Evolutionary conservation across 1,140 invertebrate genomes (phyloP).

Genomic region (Lepeophtheirus salmonis): DNA sequence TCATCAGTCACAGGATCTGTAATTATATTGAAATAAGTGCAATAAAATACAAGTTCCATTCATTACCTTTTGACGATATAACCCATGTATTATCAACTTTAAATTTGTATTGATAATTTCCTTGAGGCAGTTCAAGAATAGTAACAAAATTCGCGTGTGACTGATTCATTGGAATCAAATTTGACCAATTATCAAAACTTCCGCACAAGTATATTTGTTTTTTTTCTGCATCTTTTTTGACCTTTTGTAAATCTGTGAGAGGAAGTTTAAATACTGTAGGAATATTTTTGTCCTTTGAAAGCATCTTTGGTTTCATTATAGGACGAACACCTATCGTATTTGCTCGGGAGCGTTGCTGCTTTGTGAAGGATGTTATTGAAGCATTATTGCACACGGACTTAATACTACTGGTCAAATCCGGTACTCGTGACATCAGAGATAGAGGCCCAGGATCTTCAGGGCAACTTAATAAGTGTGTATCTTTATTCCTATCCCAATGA

Average conservation of each 20-base stretch:
- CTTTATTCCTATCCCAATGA: background rate
- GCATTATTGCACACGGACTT: background rate
- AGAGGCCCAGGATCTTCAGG: no score
- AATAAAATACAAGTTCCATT: background rate
- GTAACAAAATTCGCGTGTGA: conserved; percentile 62
- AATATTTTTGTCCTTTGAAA: background rate
- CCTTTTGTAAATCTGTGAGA: background rate
- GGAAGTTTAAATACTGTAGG: background rate
- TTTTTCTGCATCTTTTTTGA: background rate
- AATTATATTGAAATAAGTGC: background rate
- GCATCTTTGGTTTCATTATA: background rate
- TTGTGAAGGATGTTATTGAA: background rate
- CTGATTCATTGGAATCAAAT: conserved; percentile 20
- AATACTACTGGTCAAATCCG: background rate
- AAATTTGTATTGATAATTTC: conserved; percentile 96
- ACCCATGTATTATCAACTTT: conserved; percentile 92
- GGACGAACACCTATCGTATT: background rate
- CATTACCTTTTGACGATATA: background rate
- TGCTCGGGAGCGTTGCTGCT: background rate
- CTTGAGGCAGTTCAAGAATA: conserved; percentile 86
- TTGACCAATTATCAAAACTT: conserved; percentile 20
- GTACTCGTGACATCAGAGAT: no score
- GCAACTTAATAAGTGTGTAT: no score
- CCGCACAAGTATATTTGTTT: conserved; percentile 11
- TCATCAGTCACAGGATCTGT: conserved; percentile 1